A percentile compares a stretch with the other conserved stretches of the same genome.
Conservation (phyloP, 2,888 invertebrate species). For the Drosophila colorata region DNA sequence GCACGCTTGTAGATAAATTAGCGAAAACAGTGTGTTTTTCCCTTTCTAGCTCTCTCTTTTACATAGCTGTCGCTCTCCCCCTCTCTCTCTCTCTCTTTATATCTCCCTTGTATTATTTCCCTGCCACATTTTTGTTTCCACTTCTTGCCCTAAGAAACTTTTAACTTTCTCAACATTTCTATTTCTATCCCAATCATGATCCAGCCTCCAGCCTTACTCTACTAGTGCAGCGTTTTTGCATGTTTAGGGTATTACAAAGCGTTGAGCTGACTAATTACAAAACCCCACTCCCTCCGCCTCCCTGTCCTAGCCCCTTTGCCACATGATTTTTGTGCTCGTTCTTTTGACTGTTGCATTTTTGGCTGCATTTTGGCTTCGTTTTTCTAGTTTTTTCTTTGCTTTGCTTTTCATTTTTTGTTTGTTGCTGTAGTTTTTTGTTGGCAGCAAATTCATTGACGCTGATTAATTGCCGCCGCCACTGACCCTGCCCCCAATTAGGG, state of each 20-base stretch:
- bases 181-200: too few relatives aligned
- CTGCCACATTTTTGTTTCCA: too few relatives aligned
- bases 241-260: background rate
- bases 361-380: slow-evolving; percentile 32
- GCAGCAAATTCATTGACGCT: slow-evolving; percentile 58
- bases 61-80: too few relatives aligned
- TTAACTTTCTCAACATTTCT: background rate
- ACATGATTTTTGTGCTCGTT: slow-evolving; percentile 4
- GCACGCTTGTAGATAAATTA: too few relatives aligned
- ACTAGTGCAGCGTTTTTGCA: background rate
- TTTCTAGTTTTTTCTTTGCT: slow-evolving; percentile 6
- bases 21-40: too few relatives aligned
- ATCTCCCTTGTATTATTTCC: background rate
- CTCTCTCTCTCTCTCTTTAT: background rate
- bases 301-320: background rate
- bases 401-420: slow-evolving; percentile 22
- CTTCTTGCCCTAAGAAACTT: too few relatives aligned
- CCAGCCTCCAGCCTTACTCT: too few relatives aligned
- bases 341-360: slow-evolving; percentile 29
- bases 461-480: slow-evolving; percentile 63
- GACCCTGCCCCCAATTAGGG: slow-evolving; percentile 60
- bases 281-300: background rate
- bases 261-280: slow-evolving; percentile 10
- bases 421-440: slow-evolving; percentile 43
- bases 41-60: too few relatives aligned